Evolutionary conservation across 2,113 vertebrate genomes (phyloP).

Genomic region (Tetrao urogallus): DNA sequence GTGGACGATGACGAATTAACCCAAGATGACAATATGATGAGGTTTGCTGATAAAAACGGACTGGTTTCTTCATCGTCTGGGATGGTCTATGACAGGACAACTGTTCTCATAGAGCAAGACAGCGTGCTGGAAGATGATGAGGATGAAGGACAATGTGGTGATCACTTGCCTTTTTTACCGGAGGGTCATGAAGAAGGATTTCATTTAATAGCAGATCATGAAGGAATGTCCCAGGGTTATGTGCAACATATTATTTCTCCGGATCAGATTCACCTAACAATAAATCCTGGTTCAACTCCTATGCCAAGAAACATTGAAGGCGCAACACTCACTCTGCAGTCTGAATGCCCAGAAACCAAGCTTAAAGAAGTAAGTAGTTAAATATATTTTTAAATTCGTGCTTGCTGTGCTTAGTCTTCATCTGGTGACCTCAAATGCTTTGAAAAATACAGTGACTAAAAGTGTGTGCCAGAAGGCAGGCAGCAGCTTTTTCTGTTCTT

Average conservation of each 20-base stretch:
- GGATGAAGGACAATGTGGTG: slow-evolving; percentile 88
- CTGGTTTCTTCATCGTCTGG: slow-evolving; percentile 86
- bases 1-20: slow-evolving; percentile 82
- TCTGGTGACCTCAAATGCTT: not conserved
- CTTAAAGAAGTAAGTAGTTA: slow-evolving; percentile 89
- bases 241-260: slow-evolving; percentile 98
- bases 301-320: slow-evolving; percentile 99
- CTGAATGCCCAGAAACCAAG: slow-evolving; percentile 97
- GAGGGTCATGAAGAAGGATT: slow-evolving; percentile 90
- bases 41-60: slow-evolving; percentile 84
- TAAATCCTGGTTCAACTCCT: slow-evolving; percentile 96
- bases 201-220: slow-evolving; percentile 89
- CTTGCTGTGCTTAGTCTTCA: not conserved
- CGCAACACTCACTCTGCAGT: slow-evolving; percentile 95
- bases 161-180: slow-evolving; percentile 88
- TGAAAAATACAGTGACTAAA: not conserved
- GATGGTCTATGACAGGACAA: slow-evolving; percentile 94
- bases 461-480: not conserved
- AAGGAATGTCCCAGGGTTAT: slow-evolving; percentile 97
- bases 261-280: slow-evolving; percentile 97
- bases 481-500: not conserved
- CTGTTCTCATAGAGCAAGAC: slow-evolving; percentile 97
- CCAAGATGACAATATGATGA: slow-evolving; percentile 83
- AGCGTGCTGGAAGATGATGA: slow-evolving; percentile 86
- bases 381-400: accelerated